Base-by-base conservation (phyloP, 2,113 vertebrate genomes). In the Xiphophorus maculatus region DNA sequence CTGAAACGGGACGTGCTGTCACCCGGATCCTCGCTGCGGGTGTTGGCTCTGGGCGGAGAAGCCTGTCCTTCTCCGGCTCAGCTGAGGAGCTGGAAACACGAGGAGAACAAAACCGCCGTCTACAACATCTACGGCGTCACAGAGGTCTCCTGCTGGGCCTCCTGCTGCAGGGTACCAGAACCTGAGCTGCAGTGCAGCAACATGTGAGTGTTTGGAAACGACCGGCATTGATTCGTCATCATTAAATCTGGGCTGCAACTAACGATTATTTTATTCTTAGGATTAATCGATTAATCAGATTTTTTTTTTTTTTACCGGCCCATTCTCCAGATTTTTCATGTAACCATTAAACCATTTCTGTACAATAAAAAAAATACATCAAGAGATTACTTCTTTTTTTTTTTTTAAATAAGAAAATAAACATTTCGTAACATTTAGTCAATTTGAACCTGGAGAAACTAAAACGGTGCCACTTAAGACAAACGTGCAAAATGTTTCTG, bases 71-170 rank as follows among this genome's bases (percentile, higher is more conserved):
- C 87, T 0, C 81, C 95, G 3, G 85, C 80, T 54, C 62, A 95
- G 76, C 88, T 98, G 77, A 94, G 85, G 73, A 94, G 91, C 84
- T 99, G 98, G 97, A 96, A 91, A 84, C 94, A 91, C 58, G 11
- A 94, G 78, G 95, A 95, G 73, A 99, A 99, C 84, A 91, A 85
- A 88, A 99, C 98, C 5, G 81, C 81, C 3, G 90, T 99, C 80
- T 99, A 95, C 91, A 99, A 98, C 89, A 84, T 99, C 54, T 99
- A 99, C 40, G 98, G 98, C 42, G 94, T 97, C 78, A 99, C 98
- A 4, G 98, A 99, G 81, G 98, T 99, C 48, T 99, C 98, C 77
- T 97, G 98, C 90, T 99, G 98, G 98, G 97, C 97, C 10, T 96
- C 92, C 69, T 96, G 89, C 71, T 96, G 96, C 85, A 91, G 77